Evolutionary conservation across 2,797 vertebrate species (phyloP).

Genomic region (Botia almorhae): DNA sequence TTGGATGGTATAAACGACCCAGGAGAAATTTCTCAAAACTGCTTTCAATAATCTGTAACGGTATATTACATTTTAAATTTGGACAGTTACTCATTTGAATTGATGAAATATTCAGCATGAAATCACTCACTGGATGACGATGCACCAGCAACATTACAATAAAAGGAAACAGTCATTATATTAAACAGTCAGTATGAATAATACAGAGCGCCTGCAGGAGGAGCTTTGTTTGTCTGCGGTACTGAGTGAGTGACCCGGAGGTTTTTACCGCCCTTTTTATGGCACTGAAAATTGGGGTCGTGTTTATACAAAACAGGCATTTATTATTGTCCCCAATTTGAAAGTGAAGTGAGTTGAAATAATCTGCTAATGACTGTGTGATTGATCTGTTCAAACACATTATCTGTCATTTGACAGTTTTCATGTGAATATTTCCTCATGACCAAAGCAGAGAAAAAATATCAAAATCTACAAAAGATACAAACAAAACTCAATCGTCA

Average conservation of each 20-base stretch:
- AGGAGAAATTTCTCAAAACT: neutral
- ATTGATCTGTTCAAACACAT: constrained; percentile 28
- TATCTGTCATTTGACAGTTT: constrained; percentile 44
- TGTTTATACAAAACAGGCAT: constrained; percentile 24
- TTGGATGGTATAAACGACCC: neutral
- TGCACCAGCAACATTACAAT: constrained; percentile 27
- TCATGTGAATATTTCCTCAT: neutral
- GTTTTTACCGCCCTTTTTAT: constrained; percentile 23
- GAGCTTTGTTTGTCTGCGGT: constrained; percentile 57
- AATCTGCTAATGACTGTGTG: constrained; percentile 37
- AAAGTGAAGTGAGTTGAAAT: constrained; percentile 26
- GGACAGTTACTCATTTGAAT: constrained; percentile 14
- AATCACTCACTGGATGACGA: constrained; percentile 28
- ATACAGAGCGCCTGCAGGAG: constrained; percentile 30
- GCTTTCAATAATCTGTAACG: neutral
- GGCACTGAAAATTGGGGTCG: constrained; percentile 53
- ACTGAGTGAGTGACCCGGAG: neutral
- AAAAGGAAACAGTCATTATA: constrained; percentile 32
- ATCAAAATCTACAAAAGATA: neutral
- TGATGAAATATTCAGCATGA: constrained; percentile 28
- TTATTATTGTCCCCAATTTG: constrained; percentile 36
- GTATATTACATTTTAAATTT: constrained; percentile 6
- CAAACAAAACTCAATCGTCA: neutral
- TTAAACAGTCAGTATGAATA: constrained; percentile 41
- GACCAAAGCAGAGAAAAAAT: neutral